Evolutionary conservation across 2,888 invertebrate genomes (phyloP).

Genomic region (Bibio marci): DNA sequence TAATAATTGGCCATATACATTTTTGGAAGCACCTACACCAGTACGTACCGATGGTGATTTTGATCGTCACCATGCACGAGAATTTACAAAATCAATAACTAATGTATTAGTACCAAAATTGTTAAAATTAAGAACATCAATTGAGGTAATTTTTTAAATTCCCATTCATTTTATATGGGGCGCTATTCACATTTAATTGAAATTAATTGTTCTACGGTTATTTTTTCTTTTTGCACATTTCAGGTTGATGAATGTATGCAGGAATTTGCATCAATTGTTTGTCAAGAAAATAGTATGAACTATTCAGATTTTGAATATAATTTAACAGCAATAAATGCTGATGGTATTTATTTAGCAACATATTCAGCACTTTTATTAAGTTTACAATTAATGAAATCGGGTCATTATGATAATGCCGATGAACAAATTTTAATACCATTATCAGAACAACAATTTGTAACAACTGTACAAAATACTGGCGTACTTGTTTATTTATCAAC

Average conservation of each 20-base stretch:
- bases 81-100: constrained; percentile 62
- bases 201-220: constrained; percentile 14
- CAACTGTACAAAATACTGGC: constrained; percentile 82
- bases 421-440: constrained; percentile 34
- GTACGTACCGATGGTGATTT: constrained; percentile 50
- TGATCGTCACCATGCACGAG: constrained; percentile 71
- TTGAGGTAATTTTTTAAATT: constrained; percentile 35
- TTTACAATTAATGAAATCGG: constrained; percentile 56
- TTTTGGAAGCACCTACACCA: constrained; percentile 27
- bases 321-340: constrained; percentile 69
- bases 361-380: constrained; percentile 72
- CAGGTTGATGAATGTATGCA: constrained; percentile 74
- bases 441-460: constrained; percentile 78
- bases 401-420: constrained; percentile 47
- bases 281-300: constrained; percentile 47
- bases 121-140: constrained; percentile 55
- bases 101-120: constrained; percentile 61
- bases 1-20: constrained; percentile 27
- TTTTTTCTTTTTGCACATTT: constrained; percentile 16
- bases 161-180: no score
- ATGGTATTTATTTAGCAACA: constrained; percentile 83
- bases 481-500: constrained; percentile 85
- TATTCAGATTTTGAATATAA: constrained; percentile 36
- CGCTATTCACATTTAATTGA: no score
- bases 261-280: constrained; percentile 80